phyloP scores from a whole-genome alignment of 2,113 vertebrate species.

The Ictalurus punctatus region DNA sequence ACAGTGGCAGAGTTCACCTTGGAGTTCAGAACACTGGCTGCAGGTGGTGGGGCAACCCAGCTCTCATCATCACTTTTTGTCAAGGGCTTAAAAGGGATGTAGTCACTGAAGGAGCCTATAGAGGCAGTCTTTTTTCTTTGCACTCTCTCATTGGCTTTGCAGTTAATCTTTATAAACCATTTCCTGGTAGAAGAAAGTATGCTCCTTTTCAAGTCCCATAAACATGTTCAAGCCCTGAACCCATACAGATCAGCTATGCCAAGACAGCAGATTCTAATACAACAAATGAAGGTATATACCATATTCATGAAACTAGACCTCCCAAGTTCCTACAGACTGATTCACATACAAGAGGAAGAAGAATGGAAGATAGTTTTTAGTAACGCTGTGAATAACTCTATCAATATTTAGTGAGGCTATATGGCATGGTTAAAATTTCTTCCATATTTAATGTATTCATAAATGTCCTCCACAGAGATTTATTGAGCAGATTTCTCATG shows the following conservation, averaged over 20 bases:
- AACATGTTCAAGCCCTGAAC: not conserved
- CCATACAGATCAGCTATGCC: not conserved
- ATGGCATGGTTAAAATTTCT: not conserved
- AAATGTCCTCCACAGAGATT: not conserved
- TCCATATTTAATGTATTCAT: not conserved
- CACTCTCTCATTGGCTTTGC: not conserved
- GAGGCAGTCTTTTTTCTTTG: not conserved
- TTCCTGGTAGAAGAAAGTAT: not conserved
- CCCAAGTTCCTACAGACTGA: not conserved
- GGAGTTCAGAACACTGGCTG: not conserved
- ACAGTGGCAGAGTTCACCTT: conserved; percentile 10
- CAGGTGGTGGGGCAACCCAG: conserved; percentile 9
- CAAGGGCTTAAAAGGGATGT: not conserved
- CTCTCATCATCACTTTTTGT: not conserved
- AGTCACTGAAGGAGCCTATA: not conserved
- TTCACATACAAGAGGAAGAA: not conserved
- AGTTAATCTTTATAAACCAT: not conserved
- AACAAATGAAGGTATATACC: not conserved
- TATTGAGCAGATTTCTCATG: not conserved
- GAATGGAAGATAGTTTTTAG: not conserved
- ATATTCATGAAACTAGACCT: not conserved
- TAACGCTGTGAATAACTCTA: not conserved
- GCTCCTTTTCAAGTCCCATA: not conserved
- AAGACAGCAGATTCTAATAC: not conserved
- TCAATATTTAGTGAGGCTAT: not conserved